Base-by-base conservation (phyloP, 1,140 invertebrate species). In the Ericerus pela region DNA sequence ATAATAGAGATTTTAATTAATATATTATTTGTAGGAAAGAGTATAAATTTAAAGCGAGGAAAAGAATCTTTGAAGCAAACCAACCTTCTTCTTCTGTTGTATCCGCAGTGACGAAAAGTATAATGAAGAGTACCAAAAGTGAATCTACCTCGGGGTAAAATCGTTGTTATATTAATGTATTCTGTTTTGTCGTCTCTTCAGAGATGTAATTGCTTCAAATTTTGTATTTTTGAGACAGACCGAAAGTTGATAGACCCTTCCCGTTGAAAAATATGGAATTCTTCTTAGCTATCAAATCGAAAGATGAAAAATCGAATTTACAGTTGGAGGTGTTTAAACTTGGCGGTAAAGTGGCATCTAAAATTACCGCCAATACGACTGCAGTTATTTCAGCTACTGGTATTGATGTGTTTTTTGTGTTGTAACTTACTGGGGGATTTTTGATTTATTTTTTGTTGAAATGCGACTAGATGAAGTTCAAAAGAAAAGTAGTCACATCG, bases 211-310 rank as follows among this genome's bases (percentile, higher is more conserved):
- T 33, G 30, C 8, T 10, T n/a, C 8, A 33, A 33, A 10, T 33
- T 8, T 10, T 33, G 30, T 33, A 33, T 43, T 43, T 53, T 53
- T 53, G 10, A 29, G 14, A 24, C 76, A 60, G 65, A 73, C 12
- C 72, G 29, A 66, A 73, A 33, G 58, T 62, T 54, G 60, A 55
- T 5, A 58, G 62, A 14, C 51, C 55, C 53, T 76, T 77, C 28
- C 80, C 89, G 8, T 68, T 95, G 26, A 81, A 83, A 62, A 79
- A 86, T 59, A 78, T 93, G 68, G 78, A 82, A 63, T 88, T 94
- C 71, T 78, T 82, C n/a, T 66, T 88, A 22, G 67, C 80, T 56
- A 84, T 84, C 2, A 76, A 76, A 58, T 69, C 76, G 2, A 69
- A 68, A 60, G 74, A 71, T 28, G 62, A 68, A 11, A 84, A 83